Evolutionary conservation across 92 coral and sea anemone genomes (phyloP).

Genomic region (Ricordea florida): DNA sequence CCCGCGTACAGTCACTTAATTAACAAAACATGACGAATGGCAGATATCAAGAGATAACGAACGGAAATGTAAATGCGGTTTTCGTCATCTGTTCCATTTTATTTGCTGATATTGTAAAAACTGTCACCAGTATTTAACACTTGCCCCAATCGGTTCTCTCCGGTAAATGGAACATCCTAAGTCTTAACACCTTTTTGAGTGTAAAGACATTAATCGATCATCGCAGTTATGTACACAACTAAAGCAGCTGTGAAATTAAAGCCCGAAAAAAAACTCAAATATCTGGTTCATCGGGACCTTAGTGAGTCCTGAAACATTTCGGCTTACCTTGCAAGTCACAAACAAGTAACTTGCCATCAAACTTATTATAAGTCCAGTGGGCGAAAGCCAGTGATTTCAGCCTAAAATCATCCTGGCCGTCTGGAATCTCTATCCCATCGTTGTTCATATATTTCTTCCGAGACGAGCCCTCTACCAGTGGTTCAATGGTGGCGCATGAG

Average conservation of each 20-base stretch:
- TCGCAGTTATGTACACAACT: too few species aligned
- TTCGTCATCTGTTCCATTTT: not conserved
- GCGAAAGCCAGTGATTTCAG: not conserved
- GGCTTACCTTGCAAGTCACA: slow-evolving; percentile 8
- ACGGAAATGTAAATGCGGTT: not conserved
- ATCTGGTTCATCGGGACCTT: too few species aligned
- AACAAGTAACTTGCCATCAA: slow-evolving; percentile 4
- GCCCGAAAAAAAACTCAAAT: too few species aligned
- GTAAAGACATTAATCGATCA: too few species aligned
- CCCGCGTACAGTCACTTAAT: not conserved
- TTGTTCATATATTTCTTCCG: not conserved
- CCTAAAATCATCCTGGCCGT: not conserved
- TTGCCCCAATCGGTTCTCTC: not conserved
- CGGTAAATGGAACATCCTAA: not conserved
- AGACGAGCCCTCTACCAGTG: not conserved
- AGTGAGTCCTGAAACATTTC: not conserved
- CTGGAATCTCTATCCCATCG: not conserved
- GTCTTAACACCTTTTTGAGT: not conserved
- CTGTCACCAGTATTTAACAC: not conserved
- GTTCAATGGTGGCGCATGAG: not conserved
- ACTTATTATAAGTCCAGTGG: not conserved
- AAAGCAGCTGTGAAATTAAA: too few species aligned
- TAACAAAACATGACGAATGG: not conserved
- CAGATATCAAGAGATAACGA: not conserved
- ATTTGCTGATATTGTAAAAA: not conserved